Conservation (phyloP, 2,113 vertebrate genomes). For the Amia ocellicauda region DNA sequence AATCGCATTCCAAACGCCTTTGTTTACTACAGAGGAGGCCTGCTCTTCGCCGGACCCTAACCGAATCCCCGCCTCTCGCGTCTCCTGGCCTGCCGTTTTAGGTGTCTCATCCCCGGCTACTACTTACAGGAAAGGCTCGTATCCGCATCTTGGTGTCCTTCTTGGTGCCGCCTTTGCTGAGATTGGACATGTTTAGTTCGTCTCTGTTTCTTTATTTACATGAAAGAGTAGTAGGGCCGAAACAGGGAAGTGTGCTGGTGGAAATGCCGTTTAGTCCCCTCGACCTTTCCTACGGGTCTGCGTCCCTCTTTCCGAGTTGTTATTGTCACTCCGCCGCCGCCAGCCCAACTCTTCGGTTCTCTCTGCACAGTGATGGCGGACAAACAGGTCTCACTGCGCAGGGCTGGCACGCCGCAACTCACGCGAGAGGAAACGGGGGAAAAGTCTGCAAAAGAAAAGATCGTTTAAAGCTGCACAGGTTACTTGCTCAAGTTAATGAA, state of each 20-base stretch:
- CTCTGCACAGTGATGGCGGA: slow-evolving; percentile 63
- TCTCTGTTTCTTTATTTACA: slow-evolving; percentile 63
- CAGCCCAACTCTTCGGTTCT: slow-evolving; percentile 22
- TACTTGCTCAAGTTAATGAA: too few relatives aligned
- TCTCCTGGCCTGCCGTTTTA: slow-evolving; percentile 30
- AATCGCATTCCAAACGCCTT: not conserved
- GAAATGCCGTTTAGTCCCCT: slow-evolving; percentile 47
- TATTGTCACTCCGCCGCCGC: slow-evolving; percentile 4
- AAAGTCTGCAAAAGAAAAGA: not conserved
- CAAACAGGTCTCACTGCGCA: slow-evolving; percentile 68
- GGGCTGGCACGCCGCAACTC: slow-evolving; percentile 46
- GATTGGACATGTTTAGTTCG: slow-evolving; percentile 86
- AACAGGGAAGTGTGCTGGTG: slow-evolving; percentile 45
- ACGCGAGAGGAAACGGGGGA: not conserved
- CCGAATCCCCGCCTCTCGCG: slow-evolving; percentile 49
- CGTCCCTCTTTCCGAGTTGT: not conserved
- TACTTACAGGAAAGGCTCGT: slow-evolving; percentile 96
- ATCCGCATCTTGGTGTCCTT: slow-evolving; percentile 99
- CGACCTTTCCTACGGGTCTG: slow-evolving; percentile 40
- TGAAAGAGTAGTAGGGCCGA: slow-evolving; percentile 53
- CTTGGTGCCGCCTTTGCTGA: slow-evolving; percentile 94
- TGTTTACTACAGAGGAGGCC: slow-evolving; percentile 20
- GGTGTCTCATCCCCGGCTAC: slow-evolving; percentile 39
- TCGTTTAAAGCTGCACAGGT: too few relatives aligned
- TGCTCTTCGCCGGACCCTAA: slow-evolving; percentile 9